phyloP scores from a whole-genome alignment of 2,113 vertebrate genomes.

The Chionis minor region DNA sequence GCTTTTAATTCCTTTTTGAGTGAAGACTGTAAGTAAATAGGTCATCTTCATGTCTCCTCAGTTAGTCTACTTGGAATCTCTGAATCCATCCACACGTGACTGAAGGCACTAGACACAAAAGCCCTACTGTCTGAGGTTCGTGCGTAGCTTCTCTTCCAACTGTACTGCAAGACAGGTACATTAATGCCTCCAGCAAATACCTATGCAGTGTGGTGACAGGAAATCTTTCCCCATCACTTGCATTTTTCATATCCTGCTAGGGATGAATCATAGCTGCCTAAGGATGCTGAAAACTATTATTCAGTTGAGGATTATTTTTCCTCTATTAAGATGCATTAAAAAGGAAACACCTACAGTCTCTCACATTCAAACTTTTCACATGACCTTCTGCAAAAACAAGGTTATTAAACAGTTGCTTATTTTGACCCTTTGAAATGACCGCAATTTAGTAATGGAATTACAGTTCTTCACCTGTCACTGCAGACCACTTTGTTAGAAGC shows the following conservation, averaged over 20 bases:
- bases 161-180: background rate
- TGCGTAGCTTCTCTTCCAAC: background rate
- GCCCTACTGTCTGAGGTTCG: background rate
- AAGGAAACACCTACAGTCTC: background rate
- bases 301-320: background rate
- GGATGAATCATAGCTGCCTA: background rate
- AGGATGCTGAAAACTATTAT: background rate
- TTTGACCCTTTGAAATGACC: slow-evolving; percentile 41
- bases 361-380: background rate
- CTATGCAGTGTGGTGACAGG: background rate
- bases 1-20: background rate
- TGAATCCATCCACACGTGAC: background rate
- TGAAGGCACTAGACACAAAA: background rate
- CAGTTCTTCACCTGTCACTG: slow-evolving; percentile 29
- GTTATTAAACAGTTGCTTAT: slow-evolving; percentile 24
- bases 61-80: background rate
- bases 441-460: slow-evolving; percentile 51
- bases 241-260: background rate
- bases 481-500: background rate
- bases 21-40: background rate
- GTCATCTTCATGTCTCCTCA: background rate
- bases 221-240: background rate
- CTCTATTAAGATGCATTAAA: slow-evolving; percentile 16
- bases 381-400: background rate
- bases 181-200: background rate